Evolutionary conservation across 2,797 vertebrate species (phyloP), one percentile per base, ranked within the genome.

Genomic region (Zalophus californianus): DNA sequence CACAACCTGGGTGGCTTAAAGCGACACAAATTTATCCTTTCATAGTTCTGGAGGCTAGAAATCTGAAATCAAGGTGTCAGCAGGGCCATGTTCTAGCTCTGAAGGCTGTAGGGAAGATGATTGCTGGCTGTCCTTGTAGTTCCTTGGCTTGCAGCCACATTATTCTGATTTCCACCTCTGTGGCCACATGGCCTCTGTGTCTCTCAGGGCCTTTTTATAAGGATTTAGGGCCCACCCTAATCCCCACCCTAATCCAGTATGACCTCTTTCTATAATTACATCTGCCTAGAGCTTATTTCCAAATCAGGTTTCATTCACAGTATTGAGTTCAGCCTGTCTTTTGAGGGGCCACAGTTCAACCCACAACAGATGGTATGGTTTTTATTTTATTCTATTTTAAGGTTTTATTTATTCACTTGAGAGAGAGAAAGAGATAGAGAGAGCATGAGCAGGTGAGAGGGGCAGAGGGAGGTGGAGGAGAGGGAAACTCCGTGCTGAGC

Each of bases 251-350:
- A 72, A 84, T 73, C 41, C 5, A 48, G 8, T 20, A 18, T 87
- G 54, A 68, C 50, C 32, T 90, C 50, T 48, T 78, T 77, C 86
- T 83, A 78, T 84, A 66, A 58, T 84, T 64, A 60, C 18, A 25
- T 44, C 60, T 91, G n/a, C 56, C 80, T 72, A 86, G 48, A 75
- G 41, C 38, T 48, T 86, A 60, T 87, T 94, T 87, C 83, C 84
- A 58, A 23, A 29, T 86, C 62, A 70, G 12, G 27, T 68, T 11
- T n/a, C 68, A 56, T n/a, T 79, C 35, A 86, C 23, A 91, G 21
- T 80, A 52, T 48, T 79, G 20, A n/a, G 25, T 91, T 79, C 52
- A 86, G 0, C 27, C 58, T 91, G 0, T 85, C 44, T 75, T 86
- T 78, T 27, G 2, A 18, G 54, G 50, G 18, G n/a, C 72, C 15